These are phyloP conservation scores for Tenebrio molitor DNA, from an alignment of 1,140 invertebrate genomes.

Conservation along the genomic window DNA sequence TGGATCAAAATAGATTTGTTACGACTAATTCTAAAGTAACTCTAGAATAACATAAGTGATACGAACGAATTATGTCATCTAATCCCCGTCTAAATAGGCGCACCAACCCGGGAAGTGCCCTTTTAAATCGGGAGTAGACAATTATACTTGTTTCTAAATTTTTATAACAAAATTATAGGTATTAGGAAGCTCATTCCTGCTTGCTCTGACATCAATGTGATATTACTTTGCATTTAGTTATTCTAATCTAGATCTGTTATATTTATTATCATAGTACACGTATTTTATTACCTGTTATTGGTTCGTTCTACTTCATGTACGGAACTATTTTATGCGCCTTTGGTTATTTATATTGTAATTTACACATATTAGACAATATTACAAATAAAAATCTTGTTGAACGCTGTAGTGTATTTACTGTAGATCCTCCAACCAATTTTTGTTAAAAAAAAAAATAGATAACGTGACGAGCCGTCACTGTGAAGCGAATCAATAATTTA, in stretches of 20 bases:
- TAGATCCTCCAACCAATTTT: too few species aligned
- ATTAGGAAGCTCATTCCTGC: conserved; percentile 15
- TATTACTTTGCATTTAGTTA: conserved; percentile 30
- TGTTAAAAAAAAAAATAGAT: too few species aligned
- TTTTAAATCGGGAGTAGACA: conserved; percentile 36
- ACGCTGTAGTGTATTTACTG: not conserved
- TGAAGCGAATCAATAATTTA: not conserved
- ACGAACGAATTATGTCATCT: conserved; percentile 22
- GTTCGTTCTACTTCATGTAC: not conserved
- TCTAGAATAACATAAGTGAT: conserved; percentile 41
- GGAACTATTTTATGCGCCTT: conserved; percentile 8
- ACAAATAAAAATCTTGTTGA: conserved; percentile 29
- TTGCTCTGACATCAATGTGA: conserved; percentile 24
- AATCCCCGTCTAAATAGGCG: conserved; percentile 16
- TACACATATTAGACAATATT: conserved; percentile 37
- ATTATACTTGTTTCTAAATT: conserved; percentile 31
- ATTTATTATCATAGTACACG: conserved; percentile 11
- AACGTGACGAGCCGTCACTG: not conserved
- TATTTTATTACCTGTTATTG: conserved; percentile 20
- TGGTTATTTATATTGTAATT: conserved; percentile 2
- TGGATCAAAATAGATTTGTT: conserved; percentile 53
- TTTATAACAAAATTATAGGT: conserved; percentile 35
- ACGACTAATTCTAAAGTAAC: conserved; percentile 44
- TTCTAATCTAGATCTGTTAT: not conserved
- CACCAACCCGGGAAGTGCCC: not conserved